Base-by-base conservation (phyloP, 1,140 invertebrate genomes). In the Micrasema minimum region DNA sequence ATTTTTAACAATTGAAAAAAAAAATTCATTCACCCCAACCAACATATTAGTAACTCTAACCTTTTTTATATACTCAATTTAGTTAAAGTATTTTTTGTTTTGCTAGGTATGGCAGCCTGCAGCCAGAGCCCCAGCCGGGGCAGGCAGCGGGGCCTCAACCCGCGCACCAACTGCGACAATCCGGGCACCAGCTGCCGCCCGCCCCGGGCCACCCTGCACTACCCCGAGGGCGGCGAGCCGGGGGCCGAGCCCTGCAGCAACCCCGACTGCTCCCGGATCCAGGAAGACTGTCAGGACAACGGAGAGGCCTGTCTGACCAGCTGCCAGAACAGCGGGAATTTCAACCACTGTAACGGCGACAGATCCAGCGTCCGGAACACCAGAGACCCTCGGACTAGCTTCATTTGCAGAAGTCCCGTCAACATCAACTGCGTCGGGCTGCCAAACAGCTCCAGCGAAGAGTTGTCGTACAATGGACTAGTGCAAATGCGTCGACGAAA, bases 31-130 rank as follows among this genome's bases (percentile, higher is more conserved):
- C n/a, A n/a, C n/a, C n/a, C n/a, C n/a, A n/a, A n/a, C n/a, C n/a
- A n/a, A n/a, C n/a, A n/a, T n/a, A n/a, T n/a, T n/a, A n/a, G n/a
- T n/a, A n/a, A n/a, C n/a, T n/a, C n/a, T n/a, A n/a, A n/a, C n/a
- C n/a, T n/a, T n/a, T n/a, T n/a, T n/a, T n/a, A n/a, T n/a, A n/a
- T n/a, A n/a, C n/a, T n/a, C n/a, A n/a, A n/a, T n/a, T n/a, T n/a
- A n/a, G n/a, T n/a, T n/a, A n/a, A n/a, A n/a, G n/a, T n/a, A n/a
- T n/a, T n/a, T n/a, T n/a, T n/a, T n/a, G n/a, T n/a, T n/a, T n/a
- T n/a, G n/a, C n/a, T n/a, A 64, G 59, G 59, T 12, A 64, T 64
- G 43, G 59, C 59, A 9, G 43, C 59, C 6, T 64, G 59, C 43
- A 64, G 59, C 22, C 59, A 64, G 23, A 64, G 59, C 23, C 59